Base-by-base conservation (phyloP, 1,140 invertebrate species). In the Hirudo medicinalis region DNA sequence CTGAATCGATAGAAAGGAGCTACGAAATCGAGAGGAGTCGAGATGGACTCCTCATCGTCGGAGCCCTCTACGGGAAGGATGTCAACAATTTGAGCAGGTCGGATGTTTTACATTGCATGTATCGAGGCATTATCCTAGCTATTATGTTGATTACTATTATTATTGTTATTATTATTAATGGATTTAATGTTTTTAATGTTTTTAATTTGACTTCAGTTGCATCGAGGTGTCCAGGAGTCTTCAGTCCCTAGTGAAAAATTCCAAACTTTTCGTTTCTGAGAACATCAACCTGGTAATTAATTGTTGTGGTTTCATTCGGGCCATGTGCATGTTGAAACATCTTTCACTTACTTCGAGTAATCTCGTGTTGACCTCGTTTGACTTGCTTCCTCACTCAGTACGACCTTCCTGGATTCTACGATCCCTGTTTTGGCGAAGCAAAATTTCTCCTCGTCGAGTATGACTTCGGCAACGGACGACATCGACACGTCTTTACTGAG, bases 401-500 rank as follows among this genome's bases (percentile, higher is more conserved):
- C 79, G 90, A 95, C 79, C 82, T 98, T 69, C 90, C 94, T 53
- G 95, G 95, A 36, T 98, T 99, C 82, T 98, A 91, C 82, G 95
- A 98, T 82, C 92, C 94, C 0, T 92, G 91, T 78, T 86, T 94
- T 22, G 92, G 93, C 4, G 92, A 97, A 75, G 89, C 91, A 9
- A 99, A 99, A 81, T 86, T 86, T 73, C 82, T 99, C 32, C 87
- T 88, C 54, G 86, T 99, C 72, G 87, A 90, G 76, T 99, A 97
- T 80, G 86, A 87, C 76, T 96, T 90, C 82, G 87, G 88, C 76
- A 87, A 87, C 79, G 85, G 88, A 77, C 83, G 86, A 9, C 89
- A 95, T 60, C 20, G 29, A 9, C 54, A 54, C 54, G 20, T 29
- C n/a, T 73, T 66, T 55, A 63, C n/a, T n/a, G 60, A 63, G 17